A percentile compares a stretch with the other conserved stretches of the same genome.
These are phyloP conservation scores for Hiodon tergisus DNA, from an alignment of 2,113 vertebrate species.

Conservation along the genomic window DNA sequence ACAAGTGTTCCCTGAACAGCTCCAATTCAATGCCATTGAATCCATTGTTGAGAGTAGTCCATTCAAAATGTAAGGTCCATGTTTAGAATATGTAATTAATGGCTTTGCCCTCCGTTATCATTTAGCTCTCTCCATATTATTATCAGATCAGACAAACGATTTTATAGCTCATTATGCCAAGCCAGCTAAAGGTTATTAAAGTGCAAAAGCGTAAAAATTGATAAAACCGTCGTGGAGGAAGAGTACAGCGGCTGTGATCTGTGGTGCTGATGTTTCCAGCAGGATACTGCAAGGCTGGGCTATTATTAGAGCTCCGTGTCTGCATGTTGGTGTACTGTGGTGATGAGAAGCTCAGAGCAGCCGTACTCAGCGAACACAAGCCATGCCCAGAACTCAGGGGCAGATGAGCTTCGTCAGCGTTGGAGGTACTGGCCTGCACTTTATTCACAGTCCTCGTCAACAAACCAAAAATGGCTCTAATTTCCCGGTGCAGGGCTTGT, in stretches of 20 bases:
- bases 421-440: too few relatives aligned
- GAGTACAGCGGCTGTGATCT: slow-evolving; percentile 3
- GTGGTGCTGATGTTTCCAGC: background rate
- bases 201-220: background rate
- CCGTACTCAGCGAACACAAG: background rate
- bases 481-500: too few relatives aligned
- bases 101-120: too few relatives aligned
- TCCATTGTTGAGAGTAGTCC: background rate
- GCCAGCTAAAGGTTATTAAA: slow-evolving; percentile 12
- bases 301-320: slow-evolving; percentile 9
- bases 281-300: background rate
- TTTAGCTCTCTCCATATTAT: background rate
- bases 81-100: too few relatives aligned
- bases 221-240: background rate
- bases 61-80: background rate
- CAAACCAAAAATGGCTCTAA: too few relatives aligned
- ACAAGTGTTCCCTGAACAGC: too few relatives aligned
- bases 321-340: background rate
- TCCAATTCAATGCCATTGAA: too few relatives aligned
- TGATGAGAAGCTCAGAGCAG: background rate
- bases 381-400: background rate
- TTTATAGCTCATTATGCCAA: background rate
- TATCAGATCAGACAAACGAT: too few relatives aligned
- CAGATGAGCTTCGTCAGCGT: too few relatives aligned
- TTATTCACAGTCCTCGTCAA: too few relatives aligned